A percentile compares a stretch with the other conserved stretches of the same genome.
Conservation (phyloP, 2,888 invertebrate species). For the Acleris cristana region DNA sequence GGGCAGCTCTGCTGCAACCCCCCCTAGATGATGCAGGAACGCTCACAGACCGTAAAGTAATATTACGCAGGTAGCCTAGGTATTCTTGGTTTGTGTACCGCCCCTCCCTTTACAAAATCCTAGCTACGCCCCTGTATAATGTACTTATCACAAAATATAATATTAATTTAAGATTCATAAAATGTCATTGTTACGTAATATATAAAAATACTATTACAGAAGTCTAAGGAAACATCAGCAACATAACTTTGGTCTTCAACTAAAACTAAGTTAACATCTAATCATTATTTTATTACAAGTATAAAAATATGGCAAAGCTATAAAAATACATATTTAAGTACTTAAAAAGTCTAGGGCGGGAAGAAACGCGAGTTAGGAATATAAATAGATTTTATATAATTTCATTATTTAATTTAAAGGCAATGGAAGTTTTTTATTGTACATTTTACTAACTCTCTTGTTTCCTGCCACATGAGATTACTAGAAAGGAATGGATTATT, state of each 20-base stretch:
- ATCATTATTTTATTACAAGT: conserved; percentile 18
- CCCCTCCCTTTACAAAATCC: too few species aligned
- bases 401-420: background rate
- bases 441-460: background rate
- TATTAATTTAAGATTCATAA: conserved; percentile 1
- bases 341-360: conserved; percentile 7
- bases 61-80: too few species aligned
- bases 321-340: conserved; percentile 36
- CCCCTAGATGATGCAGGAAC: too few species aligned
- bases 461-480: conserved; percentile 8
- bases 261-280: conserved; percentile 43
- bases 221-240: conserved; percentile 38
- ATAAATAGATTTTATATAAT: background rate
- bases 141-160: conserved; percentile 24
- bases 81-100: too few species aligned
- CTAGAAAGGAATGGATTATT: conserved; percentile 26
- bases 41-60: too few species aligned
- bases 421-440: background rate
- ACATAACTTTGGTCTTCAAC: conserved; percentile 58
- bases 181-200: conserved; percentile 9
- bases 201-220: conserved; percentile 15
- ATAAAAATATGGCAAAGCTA: conserved; percentile 32
- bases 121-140: too few species aligned
- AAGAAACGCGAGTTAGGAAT: background rate
- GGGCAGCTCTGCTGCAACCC: too few species aligned